Conservation (phyloP, 2,113 vertebrate genomes). For the Platichthys stellatus region DNA sequence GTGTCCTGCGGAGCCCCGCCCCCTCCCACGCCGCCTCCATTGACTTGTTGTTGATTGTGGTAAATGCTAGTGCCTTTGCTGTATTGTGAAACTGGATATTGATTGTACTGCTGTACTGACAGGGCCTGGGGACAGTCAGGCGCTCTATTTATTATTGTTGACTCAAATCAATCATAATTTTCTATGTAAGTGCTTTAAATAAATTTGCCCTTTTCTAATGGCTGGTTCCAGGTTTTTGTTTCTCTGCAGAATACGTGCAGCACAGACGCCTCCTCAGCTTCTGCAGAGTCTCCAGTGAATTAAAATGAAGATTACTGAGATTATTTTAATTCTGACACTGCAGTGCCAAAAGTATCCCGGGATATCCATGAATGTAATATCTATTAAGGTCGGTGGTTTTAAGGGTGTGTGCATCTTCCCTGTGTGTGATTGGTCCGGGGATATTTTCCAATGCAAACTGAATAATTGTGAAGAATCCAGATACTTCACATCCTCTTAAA, state of each 20-base stretch:
- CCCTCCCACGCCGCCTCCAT: slow-evolving; percentile 57
- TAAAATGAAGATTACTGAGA: too few relatives aligned
- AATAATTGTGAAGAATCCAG: too few relatives aligned
- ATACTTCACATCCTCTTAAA: too few relatives aligned
- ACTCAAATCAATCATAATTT: slow-evolving; percentile 87
- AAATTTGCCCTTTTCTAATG: slow-evolving; percentile 79
- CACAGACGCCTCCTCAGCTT: too few relatives aligned
- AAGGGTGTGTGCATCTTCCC: too few relatives aligned
- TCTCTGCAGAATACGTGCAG: not conserved
- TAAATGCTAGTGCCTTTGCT: slow-evolving; percentile 86
- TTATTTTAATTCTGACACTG: too few relatives aligned
- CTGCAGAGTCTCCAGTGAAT: not conserved
- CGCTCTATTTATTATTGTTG: slow-evolving; percentile 85
- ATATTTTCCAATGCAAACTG: too few relatives aligned
- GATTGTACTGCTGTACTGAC: slow-evolving; percentile 76
- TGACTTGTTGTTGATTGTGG: slow-evolving; percentile 75
- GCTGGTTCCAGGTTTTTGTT: slow-evolving; percentile 17
- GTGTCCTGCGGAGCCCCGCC: not conserved
- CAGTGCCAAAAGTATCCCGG: too few relatives aligned
- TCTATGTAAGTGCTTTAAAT: slow-evolving; percentile 87
- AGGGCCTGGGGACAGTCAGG: slow-evolving; percentile 75
- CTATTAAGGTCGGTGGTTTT: too few relatives aligned
- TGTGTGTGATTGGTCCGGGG: too few relatives aligned
- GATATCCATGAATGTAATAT: too few relatives aligned
- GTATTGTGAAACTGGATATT: slow-evolving; percentile 83